phyloP scores from a whole-genome alignment of 2,888 invertebrate genomes.

The Xanthorhoe designata region DNA sequence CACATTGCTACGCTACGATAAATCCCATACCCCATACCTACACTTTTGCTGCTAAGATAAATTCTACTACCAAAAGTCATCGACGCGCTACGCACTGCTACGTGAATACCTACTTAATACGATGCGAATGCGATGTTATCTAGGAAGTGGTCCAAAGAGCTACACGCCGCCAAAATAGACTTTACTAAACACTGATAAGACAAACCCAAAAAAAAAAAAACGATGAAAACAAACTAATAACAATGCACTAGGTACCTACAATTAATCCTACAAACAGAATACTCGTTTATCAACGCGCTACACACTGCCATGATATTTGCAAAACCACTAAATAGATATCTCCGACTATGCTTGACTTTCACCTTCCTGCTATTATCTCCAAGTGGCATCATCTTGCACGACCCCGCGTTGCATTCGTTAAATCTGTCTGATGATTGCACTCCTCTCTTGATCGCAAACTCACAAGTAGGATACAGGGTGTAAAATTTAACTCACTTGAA shows the following conservation, averaged over 20 bases:
- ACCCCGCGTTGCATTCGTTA: conserved; percentile 35
- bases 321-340: conserved; percentile 25
- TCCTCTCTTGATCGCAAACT: conserved; percentile 4
- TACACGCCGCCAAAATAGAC: too few relatives aligned
- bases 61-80: conserved; percentile 3
- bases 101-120: background rate
- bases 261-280: conserved; percentile 8
- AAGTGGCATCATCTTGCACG: conserved; percentile 30
- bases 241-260: background rate
- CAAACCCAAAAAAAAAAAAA: too few relatives aligned
- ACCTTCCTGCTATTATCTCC: conserved; percentile 28
- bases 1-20: background rate
- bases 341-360: conserved; percentile 30
- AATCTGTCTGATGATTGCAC: conserved; percentile 26
- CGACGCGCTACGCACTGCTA: conserved; percentile 9
- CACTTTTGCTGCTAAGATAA: background rate
- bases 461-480: conserved; percentile 4
- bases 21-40: too few relatives aligned
- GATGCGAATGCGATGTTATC: background rate
- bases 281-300: conserved; percentile 15
- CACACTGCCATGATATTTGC: conserved; percentile 8
- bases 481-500: background rate
- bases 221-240: too few relatives aligned
- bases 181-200: too few relatives aligned
- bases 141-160: too few relatives aligned